Conservation (phyloP, 2,113 vertebrate genomes). For the Morone chrysops region DNA sequence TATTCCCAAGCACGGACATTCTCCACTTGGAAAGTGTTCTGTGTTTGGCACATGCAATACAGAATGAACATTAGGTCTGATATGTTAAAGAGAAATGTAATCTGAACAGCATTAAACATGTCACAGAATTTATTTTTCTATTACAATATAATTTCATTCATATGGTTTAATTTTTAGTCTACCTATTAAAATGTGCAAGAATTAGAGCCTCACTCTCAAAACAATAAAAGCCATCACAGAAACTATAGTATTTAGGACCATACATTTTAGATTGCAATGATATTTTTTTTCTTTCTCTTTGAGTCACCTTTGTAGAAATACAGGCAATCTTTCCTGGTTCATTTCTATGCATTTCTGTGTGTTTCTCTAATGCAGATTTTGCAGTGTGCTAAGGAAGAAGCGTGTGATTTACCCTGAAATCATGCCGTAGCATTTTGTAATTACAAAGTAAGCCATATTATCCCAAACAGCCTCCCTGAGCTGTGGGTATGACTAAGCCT, state of each 20-base stretch:
- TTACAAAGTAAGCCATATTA: conserved; percentile 73
- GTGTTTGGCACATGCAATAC: no score
- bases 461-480: conserved; percentile 62
- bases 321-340: neutral
- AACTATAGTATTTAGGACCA: neutral
- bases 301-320: neutral
- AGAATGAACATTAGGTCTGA: neutral
- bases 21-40: neutral
- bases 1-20: neutral
- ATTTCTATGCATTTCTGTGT: conserved; percentile 12
- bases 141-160: neutral
- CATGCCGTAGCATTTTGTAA: conserved; percentile 63
- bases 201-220: conserved; percentile 1
- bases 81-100: neutral
- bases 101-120: neutral
- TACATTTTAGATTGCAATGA: neutral
- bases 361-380: conserved; percentile 39
- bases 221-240: neutral
- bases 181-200: neutral
- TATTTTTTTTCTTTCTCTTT: neutral
- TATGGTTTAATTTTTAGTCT: neutral
- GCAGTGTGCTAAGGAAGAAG: conserved; percentile 11
- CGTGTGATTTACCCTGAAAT: conserved; percentile 70
- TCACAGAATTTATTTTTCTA: neutral
- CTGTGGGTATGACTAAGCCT: conserved; percentile 72